Percentiles rank a stretch among this genome's conserved stretches.
Evolutionary conservation across 2,888 invertebrate genomes (phyloP).

Genomic region (Ctena decussata): DNA sequence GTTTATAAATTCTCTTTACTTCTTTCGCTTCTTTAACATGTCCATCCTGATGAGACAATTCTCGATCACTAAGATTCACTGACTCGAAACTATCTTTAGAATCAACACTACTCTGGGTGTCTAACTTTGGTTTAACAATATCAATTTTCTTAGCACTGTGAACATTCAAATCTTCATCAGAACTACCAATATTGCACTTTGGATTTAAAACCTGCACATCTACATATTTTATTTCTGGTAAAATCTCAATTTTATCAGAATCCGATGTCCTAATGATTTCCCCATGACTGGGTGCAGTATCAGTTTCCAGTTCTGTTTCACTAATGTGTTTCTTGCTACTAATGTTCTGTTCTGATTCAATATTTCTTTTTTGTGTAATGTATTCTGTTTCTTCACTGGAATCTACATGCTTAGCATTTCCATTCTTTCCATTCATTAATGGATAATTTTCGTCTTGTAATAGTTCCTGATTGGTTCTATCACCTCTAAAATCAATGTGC

Average conservation of each 20-base stretch:
- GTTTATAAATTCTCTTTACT: constrained; percentile 49
- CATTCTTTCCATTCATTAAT: neutral
- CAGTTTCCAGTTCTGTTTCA: neutral
- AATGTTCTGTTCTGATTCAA: neutral
- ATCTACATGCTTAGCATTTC: neutral
- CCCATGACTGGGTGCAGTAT: neutral
- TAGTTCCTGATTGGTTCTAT: neutral
- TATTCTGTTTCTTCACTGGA: neutral
- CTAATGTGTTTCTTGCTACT: neutral
- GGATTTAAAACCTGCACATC: neutral
- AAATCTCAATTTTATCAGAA: neutral
- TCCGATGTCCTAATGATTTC: neutral
- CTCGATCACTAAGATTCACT: neutral
- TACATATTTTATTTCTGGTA: neutral
- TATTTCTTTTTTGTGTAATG: neutral
- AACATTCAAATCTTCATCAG: neutral
- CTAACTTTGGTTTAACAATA: neutral
- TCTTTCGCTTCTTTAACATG: neutral
- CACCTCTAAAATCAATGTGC: neutral
- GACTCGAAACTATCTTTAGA: constrained; percentile 1
- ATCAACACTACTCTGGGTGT: neutral
- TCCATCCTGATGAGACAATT: neutral
- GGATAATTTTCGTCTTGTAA: neutral
- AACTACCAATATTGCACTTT: neutral
- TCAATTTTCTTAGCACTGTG: neutral